phyloP scores from a whole-genome alignment of 1,140 invertebrate genomes.

The Dendrolimus punctatus region DNA sequence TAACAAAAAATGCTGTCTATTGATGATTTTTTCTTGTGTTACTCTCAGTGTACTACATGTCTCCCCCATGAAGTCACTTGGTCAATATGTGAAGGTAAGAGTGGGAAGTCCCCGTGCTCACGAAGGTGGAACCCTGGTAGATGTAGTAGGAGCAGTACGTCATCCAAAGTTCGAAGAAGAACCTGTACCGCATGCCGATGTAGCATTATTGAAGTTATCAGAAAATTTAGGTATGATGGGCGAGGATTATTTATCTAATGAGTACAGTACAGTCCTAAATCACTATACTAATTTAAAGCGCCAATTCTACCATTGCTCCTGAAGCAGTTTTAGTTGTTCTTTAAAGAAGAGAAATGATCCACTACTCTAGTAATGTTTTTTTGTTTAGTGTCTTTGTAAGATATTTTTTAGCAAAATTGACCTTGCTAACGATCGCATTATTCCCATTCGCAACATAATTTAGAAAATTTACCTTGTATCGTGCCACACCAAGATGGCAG shows the following conservation, averaged over 20 bases:
- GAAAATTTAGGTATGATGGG: conserved; percentile 38
- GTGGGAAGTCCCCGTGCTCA: conserved; percentile 44
- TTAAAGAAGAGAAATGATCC: no score
- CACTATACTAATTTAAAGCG: no score
- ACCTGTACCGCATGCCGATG: conserved; percentile 56
- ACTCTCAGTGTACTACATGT: conserved; percentile 46
- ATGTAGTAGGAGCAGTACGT: conserved; percentile 46
- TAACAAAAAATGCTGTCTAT: not conserved
- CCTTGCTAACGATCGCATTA: no score
- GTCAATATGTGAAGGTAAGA: conserved; percentile 47
- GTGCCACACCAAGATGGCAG: no score
- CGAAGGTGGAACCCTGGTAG: conserved; percentile 42
- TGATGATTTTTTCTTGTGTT: no score
- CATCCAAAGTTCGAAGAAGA: conserved; percentile 64
- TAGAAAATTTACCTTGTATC: no score
- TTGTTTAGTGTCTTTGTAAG: no score
- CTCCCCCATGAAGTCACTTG: conserved; percentile 41
- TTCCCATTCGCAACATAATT: no score
- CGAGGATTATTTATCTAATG: conserved; percentile 1
- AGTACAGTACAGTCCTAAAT: not conserved
- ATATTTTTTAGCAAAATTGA: no score
- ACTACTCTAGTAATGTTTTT: no score
- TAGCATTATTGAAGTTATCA: conserved; percentile 47
- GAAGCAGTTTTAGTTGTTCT: no score
- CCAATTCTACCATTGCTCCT: no score